phyloP scores from a whole-genome alignment of 2,888 invertebrate species.

The Agrochola lychnidis region DNA sequence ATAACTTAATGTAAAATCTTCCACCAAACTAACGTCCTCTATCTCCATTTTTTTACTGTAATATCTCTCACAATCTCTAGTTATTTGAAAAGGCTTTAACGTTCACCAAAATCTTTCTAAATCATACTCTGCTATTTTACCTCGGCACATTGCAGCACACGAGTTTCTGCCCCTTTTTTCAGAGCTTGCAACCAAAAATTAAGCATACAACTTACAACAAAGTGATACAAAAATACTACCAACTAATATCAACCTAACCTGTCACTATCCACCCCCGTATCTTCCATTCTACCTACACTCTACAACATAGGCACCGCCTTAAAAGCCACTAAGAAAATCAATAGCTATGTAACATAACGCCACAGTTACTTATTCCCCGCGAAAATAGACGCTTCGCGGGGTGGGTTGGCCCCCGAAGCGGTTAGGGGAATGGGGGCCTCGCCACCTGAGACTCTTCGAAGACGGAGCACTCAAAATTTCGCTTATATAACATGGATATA shows the following conservation, averaged over 20 bases:
- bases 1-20: too few species aligned
- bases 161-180: too few species aligned
- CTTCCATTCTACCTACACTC: neutral
- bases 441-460: constrained; percentile 82
- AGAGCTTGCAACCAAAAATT: too few species aligned
- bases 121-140: neutral
- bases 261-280: neutral
- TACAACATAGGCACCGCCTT: constrained; percentile 38
- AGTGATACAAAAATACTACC: neutral
- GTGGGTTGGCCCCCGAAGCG: constrained; percentile 43
- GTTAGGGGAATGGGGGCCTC: constrained; percentile 40
- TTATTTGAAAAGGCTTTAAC: neutral
- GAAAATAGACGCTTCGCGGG: constrained; percentile 77
- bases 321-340: constrained; percentile 68
- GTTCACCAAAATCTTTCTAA: neutral
- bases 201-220: neutral
- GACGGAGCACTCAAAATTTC: constrained; percentile 83
- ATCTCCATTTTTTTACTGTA: too few species aligned
- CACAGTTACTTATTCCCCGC: constrained; percentile 78
- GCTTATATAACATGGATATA: constrained; percentile 75
- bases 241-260: neutral
- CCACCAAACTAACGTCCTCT: too few species aligned
- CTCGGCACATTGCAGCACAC: too few species aligned
- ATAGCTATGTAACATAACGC: constrained; percentile 65
- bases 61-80: too few species aligned